A percentile compares a stretch with the other conserved stretches of the same genome.
phyloP scores from a whole-genome alignment of 2,888 invertebrate genomes.

The Cantharis lateralis region DNA sequence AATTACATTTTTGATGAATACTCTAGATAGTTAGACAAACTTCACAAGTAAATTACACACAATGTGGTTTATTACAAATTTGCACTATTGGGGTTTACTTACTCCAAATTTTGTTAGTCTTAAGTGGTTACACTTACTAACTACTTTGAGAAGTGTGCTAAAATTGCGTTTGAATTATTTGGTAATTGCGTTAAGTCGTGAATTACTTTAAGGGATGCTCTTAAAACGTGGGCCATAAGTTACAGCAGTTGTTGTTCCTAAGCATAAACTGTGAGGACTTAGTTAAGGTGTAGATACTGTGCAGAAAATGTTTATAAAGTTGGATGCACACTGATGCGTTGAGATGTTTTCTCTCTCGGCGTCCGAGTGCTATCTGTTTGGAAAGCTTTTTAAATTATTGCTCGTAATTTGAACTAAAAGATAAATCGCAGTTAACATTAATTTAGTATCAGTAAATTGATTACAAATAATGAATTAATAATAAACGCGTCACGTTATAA shows the following conservation, averaged over 20 bases:
- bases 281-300: no score
- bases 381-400: neutral
- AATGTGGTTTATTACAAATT: neutral
- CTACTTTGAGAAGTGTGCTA: constrained; percentile 65
- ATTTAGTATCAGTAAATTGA: neutral
- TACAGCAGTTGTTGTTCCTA: neutral
- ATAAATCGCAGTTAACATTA: neutral
- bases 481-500: neutral
- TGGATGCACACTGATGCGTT: neutral
- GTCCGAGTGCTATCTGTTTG: neutral
- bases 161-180: constrained; percentile 52
- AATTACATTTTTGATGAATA: neutral
- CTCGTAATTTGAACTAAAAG: neutral
- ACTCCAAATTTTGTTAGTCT: neutral
- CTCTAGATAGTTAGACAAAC: neutral
- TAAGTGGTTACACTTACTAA: constrained; percentile 54
- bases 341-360: neutral
- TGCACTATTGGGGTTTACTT: neutral
- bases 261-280: no score
- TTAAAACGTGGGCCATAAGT: neutral
- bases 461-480: neutral
- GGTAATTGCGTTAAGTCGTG: constrained; percentile 54
- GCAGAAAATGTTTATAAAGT: neutral
- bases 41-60: neutral
- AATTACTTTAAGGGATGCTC: constrained; percentile 59